Evolutionary conservation across 2,797 vertebrate genomes (phyloP), one percentile per base, ranked within the genome.

Genomic region (Eutrigla gurnardus): DNA sequence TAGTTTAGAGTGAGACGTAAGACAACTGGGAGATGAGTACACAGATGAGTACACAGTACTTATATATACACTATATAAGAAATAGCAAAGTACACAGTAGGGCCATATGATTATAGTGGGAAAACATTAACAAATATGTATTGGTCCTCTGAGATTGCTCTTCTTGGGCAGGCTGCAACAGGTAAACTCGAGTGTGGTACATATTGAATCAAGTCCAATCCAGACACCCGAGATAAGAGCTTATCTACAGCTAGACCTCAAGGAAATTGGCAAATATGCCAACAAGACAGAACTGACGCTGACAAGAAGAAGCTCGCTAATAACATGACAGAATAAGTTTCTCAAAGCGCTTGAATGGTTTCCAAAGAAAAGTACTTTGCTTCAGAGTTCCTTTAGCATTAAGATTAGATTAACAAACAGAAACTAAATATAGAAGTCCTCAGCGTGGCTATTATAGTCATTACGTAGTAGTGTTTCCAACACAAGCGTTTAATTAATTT

Each of bases 71-170:
- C 11, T 46, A 47, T 32, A 43, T 9, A 47, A 10, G 32, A 58
- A 13, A 65, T 55, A 62, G 43, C 65, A 79, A 76, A 86, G 81
- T 85, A 65, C 76, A 77, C 40, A 15, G 33, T 7, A 25, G 43
- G 42, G 18, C n/a, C 25, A 18, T 17, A 39, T 13, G 15, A n/a
- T 36, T 64, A 46, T 25, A 32, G 4, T 63, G 59, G 25, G 18
- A 42, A 78, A 82, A 81, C 49, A 76, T 74, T 83, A 74, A 78
- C 52, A 68, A 52, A 55, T 12, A 35, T 4, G 36, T 11, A 33
- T 7, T 4, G 15, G 4, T 58, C 6, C 45, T 58, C 3, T 73
- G 37, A 58, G 72, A 39, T 3, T 68, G 35, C 7, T 72, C 52
- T 43, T 75, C 40, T 25, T 64, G 4, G 12, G 42, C n/a, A 66